Percentiles rank a stretch among this genome's conserved stretches.
Conservation (phyloP, 1,140 invertebrate genomes). For the Latrodectus geometricus region DNA sequence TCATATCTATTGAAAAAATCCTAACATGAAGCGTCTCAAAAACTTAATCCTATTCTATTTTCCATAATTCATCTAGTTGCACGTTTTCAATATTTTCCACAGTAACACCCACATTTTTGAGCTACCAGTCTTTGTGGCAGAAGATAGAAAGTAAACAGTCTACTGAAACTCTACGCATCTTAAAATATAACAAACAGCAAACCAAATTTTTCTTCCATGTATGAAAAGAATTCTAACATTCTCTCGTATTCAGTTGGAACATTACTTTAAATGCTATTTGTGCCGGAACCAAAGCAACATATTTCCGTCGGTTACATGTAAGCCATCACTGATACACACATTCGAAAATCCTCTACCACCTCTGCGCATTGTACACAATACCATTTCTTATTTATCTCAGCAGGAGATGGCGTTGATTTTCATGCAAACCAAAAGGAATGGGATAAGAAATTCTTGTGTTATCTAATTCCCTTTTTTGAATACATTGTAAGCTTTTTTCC, state of each 20-base stretch:
- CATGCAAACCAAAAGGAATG: conserved; percentile 4
- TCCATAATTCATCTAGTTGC: no score
- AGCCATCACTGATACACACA: not conserved
- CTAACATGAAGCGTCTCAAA: no score
- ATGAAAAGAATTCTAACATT: no score
- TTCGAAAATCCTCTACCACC: conserved; percentile 2
- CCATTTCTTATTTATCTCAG: not conserved
- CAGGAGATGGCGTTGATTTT: conserved; percentile 23
- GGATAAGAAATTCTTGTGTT: not conserved
- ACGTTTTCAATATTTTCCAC: no score
- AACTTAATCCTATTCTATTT: no score
- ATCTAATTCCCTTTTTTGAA: not conserved
- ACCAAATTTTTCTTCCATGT: no score
- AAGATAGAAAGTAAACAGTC: no score
- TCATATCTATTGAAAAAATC: no score
- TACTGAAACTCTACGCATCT: no score
- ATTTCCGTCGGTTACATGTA: conserved; percentile 13
- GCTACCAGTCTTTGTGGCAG: no score
- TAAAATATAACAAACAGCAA: no score
- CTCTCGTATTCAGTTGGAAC: not conserved
- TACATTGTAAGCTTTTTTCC: not conserved
- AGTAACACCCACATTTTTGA: no score
- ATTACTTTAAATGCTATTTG: not conserved
- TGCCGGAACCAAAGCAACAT: conserved; percentile 22
- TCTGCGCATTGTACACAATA: not conserved